Conservation (phyloP, 2,113 vertebrate genomes). For the Emydocephalus ijimae region DNA sequence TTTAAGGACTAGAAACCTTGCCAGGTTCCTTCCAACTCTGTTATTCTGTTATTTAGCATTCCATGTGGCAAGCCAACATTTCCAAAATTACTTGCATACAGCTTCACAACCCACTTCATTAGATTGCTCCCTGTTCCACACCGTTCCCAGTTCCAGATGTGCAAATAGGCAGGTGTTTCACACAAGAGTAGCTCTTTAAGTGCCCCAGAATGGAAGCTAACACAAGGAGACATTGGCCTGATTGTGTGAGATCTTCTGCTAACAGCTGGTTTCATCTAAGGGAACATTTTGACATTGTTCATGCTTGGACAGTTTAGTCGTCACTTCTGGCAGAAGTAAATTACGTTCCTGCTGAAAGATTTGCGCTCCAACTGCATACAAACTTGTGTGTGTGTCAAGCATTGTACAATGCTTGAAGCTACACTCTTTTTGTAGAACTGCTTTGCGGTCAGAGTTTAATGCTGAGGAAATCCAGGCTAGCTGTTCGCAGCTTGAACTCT, state of each 20-base stretch:
- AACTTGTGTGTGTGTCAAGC: conserved; percentile 69
- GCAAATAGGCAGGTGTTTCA: not conserved
- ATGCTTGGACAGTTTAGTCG: conserved; percentile 64
- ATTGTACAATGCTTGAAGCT: conserved; percentile 60
- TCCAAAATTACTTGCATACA: conserved; percentile 21
- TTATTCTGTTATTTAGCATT: conserved; percentile 44
- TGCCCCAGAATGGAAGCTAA: not conserved
- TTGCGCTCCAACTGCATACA: conserved; percentile 72
- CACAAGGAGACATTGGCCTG: not conserved
- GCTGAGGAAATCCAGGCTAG: conserved; percentile 47
- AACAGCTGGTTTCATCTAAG: conserved; percentile 47
- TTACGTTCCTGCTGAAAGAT: conserved; percentile 68
- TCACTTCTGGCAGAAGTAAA: conserved; percentile 67
- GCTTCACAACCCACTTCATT: conserved; percentile 32
- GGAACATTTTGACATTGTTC: conserved; percentile 53
- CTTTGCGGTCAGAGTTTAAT: conserved; percentile 65
- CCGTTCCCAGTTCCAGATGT: not conserved
- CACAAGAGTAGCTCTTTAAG: not conserved
- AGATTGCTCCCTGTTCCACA: not conserved
- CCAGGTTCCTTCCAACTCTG: not conserved
- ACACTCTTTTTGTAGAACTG: conserved; percentile 59
- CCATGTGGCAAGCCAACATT: conserved; percentile 52
- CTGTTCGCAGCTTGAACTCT: conserved; percentile 46
- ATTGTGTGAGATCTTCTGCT: conserved; percentile 47
- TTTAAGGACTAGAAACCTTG: not conserved